Evolutionary conservation across 2,113 vertebrate species (phyloP).

Genomic region (Amblyornis subalaris): DNA sequence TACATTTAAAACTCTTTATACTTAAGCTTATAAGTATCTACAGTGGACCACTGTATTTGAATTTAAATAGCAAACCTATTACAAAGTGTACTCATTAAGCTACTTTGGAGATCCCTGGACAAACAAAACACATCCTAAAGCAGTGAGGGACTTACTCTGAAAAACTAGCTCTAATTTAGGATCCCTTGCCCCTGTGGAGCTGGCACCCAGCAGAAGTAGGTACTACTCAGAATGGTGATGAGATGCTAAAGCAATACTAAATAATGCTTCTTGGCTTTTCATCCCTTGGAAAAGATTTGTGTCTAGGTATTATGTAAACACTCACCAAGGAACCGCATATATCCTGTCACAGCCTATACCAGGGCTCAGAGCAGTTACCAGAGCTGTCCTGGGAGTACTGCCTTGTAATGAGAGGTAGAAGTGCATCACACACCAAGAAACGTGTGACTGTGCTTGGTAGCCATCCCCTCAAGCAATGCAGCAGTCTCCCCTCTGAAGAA

Average conservation of each 20-base stretch:
- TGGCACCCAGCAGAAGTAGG: not conserved
- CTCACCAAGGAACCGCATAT: fast-evolving
- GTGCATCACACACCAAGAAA: not conserved
- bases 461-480: not conserved
- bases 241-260: not conserved
- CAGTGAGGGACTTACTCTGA: not conserved
- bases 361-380: not conserved
- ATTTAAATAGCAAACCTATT: not conserved
- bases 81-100: not conserved
- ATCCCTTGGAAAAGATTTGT: not conserved
- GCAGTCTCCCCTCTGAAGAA: not conserved
- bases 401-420: not conserved
- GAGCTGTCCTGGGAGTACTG: not conserved
- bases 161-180: not conserved
- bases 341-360: not conserved
- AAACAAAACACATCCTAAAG: not conserved
- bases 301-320: not conserved
- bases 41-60: not conserved
- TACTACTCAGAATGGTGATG: not conserved
- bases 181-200: not conserved
- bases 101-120: not conserved
- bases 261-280: not conserved
- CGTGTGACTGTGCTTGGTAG: fast-evolving
- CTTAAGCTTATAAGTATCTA: not conserved
- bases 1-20: not conserved